Percentiles rank a stretch among this genome's conserved stretches.
Conservation (phyloP, 1,140 invertebrate species). For the Aphelenchoides fujianensis region DNA sequence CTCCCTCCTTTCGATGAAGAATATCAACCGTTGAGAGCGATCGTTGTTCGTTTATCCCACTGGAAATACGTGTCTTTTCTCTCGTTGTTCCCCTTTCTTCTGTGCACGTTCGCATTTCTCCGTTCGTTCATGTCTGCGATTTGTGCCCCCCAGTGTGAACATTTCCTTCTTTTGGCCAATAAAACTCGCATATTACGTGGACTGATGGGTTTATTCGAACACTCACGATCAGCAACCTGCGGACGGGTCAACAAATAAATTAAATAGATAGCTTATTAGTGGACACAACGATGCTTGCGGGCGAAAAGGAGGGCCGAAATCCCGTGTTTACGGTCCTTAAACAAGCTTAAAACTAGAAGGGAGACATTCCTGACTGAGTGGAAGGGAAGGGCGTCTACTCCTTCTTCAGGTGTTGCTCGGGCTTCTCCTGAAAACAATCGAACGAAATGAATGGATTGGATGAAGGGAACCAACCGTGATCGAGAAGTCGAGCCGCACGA, state of each 20-base stretch:
- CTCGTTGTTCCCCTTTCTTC: not conserved
- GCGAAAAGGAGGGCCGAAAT: no score
- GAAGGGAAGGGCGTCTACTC: no score
- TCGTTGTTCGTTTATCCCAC: not conserved
- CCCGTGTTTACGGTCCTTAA: no score
- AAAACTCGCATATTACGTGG: not conserved
- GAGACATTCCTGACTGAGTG: no score
- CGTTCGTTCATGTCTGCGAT: no score
- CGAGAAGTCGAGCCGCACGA: constrained; percentile 90
- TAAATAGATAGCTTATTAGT: not conserved
- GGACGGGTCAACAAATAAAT: not conserved
- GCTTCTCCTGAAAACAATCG: constrained; percentile 10
- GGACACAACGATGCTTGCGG: not conserved
- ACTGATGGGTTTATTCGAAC: no score
- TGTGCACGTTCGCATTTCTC: not conserved
- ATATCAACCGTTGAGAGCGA: not conserved
- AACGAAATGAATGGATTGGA: not conserved
- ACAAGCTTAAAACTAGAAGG: no score
- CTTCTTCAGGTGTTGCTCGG: constrained; percentile 7
- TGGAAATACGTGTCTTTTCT: not conserved
- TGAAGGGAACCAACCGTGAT: constrained; percentile 30
- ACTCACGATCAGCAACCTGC: not conserved
- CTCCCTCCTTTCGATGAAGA: no score
- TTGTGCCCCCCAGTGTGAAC: not conserved
- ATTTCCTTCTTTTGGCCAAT: not conserved